Evolutionary conservation across 2,113 vertebrate genomes (phyloP), one percentile per base, ranked within the genome.

Genomic region (Neogobius melanostomus): DNA sequence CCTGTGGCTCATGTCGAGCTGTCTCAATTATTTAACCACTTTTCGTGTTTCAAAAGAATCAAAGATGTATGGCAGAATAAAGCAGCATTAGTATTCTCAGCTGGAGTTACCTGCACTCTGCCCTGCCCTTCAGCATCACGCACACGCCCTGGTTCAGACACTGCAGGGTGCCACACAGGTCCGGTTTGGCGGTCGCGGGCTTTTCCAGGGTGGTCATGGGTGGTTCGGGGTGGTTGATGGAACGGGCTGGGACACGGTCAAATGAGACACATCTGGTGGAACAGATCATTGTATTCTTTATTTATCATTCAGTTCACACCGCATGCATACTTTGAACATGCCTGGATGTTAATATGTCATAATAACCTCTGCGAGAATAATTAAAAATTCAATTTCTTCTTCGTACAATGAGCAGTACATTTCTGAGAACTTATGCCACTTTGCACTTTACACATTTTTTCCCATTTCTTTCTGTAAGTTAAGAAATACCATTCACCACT

Each of bases 111-210:
- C 94, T 95, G 95, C 97, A 99, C 15, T 79, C 82, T 0, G 91
- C 54, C 53, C 45, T 65, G 7, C 45, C 73, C 0, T 79, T 5
- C 0, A 83, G 82, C 59, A 85, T 2, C 9, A 90, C 1, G 3
- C 97, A 98, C 69, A 96, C 9, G 0, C 97, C 96, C 0, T 82
- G 82, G 0, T 99, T 97, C 73, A 92, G 69, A 87, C 97, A 99
- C 0, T 6, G 12, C 11, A 94, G 54, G 0, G 69, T 11, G 28
- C 6, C 0, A 72, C 96, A 98, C 8, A 50, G 0, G 9, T 1
- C 0, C 17, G 83, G 1, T 0, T 11, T 2, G 0, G 60, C 46
- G 28, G 69, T 59, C 64, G 3, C 4, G 4, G 54, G 71, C 11
- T 54, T 0, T 0, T 53, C 14, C 9, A 49, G 15, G 11, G 11